A percentile compares a stretch with the other conserved stretches of the same genome.
Evolutionary conservation across 2,113 vertebrate species (phyloP).

Genomic region (Paraplagusia blochii): DNA sequence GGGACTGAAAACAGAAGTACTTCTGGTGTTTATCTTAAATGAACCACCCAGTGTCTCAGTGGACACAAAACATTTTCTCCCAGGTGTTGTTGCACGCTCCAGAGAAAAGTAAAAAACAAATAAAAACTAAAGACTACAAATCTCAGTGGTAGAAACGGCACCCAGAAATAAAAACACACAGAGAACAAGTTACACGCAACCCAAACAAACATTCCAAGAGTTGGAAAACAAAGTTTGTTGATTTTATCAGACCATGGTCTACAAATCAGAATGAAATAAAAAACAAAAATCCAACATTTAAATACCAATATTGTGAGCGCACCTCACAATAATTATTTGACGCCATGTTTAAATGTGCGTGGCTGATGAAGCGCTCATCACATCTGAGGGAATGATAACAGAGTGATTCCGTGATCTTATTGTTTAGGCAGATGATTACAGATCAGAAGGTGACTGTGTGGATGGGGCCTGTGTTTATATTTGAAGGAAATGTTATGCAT

Average conservation of each 20-base stretch:
- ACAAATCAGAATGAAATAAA: no score
- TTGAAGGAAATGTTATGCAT: conserved; percentile 68
- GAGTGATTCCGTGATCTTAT: not conserved
- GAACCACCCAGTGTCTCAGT: conserved; percentile 42
- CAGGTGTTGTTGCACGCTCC: conserved; percentile 6
- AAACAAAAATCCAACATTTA: no score
- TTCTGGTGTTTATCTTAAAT: conserved; percentile 41
- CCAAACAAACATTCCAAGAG: not conserved
- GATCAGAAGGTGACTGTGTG: conserved; percentile 35
- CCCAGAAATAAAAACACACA: not conserved
- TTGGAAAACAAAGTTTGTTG: no score
- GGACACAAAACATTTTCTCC: conserved; percentile 7
- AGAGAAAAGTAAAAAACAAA: not conserved
- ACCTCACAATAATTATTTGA: no score
- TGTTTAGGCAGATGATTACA: conserved; percentile 7
- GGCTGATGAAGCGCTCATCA: no score
- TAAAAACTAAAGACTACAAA: no score
- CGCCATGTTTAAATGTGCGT: no score
- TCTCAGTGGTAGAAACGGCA: not conserved
- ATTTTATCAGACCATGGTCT: not conserved
- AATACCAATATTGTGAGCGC: no score
- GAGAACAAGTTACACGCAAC: no score
- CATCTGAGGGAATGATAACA: conserved; percentile 9
- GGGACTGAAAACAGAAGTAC: conserved; percentile 24
- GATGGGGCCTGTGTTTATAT: conserved; percentile 62